Percentiles rank a stretch among this genome's conserved stretches.
Evolutionary conservation across 1,140 invertebrate species (phyloP).

Genomic region (Bombus pyrosoma): DNA sequence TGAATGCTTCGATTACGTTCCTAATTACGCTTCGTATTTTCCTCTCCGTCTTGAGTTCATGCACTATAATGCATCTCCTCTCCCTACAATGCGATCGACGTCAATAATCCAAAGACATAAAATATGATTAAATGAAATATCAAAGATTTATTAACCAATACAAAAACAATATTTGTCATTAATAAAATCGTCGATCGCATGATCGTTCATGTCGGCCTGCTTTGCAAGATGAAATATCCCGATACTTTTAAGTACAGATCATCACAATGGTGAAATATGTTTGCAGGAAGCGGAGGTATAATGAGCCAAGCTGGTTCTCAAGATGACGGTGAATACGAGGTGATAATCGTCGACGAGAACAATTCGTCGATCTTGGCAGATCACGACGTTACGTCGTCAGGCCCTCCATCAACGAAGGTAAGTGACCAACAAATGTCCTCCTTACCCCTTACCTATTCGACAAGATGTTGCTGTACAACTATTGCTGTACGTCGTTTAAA

Average conservation of each 20-base stretch:
- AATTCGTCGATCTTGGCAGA: slow-evolving; percentile 92
- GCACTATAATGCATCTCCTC: slow-evolving; percentile 41
- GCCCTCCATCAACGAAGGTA: slow-evolving; percentile 93
- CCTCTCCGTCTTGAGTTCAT: slow-evolving; percentile 6
- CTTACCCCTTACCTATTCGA: neutral
- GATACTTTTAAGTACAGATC: neutral
- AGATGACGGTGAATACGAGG: slow-evolving; percentile 92
- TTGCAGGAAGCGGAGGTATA: slow-evolving; percentile 79
- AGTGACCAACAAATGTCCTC: slow-evolving; percentile 59
- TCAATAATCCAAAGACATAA: too few relatives aligned
- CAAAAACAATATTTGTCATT: neutral
- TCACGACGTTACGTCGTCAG: slow-evolving; percentile 88
- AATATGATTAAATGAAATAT: neutral
- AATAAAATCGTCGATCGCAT: slow-evolving; percentile 47
- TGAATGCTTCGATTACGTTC: slow-evolving; percentile 23
- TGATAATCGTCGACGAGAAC: slow-evolving; percentile 94
- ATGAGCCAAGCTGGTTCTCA: slow-evolving; percentile 83
- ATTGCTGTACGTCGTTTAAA: neutral
- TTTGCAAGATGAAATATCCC: slow-evolving; percentile 43
- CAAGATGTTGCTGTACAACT: neutral
- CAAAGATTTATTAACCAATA: neutral
- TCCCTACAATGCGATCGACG: slow-evolving; percentile 34
- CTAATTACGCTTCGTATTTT: slow-evolving; percentile 28
- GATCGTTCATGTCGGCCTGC: slow-evolving; percentile 46
- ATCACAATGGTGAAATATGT: slow-evolving; percentile 45